A percentile compares a stretch with the other conserved stretches of the same genome.
Evolutionary conservation across 2,888 invertebrate genomes (phyloP).

Genomic region (Nycteola revayana): DNA sequence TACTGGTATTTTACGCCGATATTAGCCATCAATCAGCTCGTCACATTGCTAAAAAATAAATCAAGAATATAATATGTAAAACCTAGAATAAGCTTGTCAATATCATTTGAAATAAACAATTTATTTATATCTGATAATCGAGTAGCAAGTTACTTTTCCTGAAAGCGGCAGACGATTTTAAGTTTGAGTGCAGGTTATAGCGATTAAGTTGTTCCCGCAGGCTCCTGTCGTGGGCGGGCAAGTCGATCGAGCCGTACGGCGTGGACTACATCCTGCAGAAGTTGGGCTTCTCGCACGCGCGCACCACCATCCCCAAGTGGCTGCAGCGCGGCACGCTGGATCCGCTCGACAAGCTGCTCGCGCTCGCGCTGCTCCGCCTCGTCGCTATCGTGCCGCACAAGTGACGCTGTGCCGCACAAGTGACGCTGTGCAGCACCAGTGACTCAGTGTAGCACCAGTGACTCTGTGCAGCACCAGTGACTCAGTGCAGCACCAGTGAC

Average conservation of each 20-base stretch:
- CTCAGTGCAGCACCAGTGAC: too few relatives aligned
- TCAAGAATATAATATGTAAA: too few relatives aligned
- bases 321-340: constrained; percentile 99
- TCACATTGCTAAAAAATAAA: too few relatives aligned
- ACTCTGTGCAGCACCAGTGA: too few relatives aligned
- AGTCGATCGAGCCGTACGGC: constrained; percentile 98
- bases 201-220: constrained; percentile 46
- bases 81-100: too few relatives aligned
- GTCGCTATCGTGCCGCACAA: constrained; percentile 78
- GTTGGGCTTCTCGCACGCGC: constrained; percentile 97
- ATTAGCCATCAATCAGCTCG: too few relatives aligned
- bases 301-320: constrained; percentile 99
- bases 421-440: constrained; percentile 56
- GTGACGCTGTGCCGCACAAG: constrained; percentile 56
- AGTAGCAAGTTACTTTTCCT: too few relatives aligned
- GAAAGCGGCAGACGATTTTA: too few relatives aligned
- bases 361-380: constrained; percentile 88
- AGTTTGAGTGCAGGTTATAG: too few relatives aligned
- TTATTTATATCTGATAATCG: too few relatives aligned
- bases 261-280: constrained; percentile 99
- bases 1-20: too few relatives aligned
- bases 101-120: too few relatives aligned
- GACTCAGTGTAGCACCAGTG: constrained; percentile 56
- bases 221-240: constrained; percentile 94
- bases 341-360: constrained; percentile 95